Evolutionary conservation across 2,888 invertebrate genomes (phyloP).

Genomic region (Polydrusus tereticollis): DNA sequence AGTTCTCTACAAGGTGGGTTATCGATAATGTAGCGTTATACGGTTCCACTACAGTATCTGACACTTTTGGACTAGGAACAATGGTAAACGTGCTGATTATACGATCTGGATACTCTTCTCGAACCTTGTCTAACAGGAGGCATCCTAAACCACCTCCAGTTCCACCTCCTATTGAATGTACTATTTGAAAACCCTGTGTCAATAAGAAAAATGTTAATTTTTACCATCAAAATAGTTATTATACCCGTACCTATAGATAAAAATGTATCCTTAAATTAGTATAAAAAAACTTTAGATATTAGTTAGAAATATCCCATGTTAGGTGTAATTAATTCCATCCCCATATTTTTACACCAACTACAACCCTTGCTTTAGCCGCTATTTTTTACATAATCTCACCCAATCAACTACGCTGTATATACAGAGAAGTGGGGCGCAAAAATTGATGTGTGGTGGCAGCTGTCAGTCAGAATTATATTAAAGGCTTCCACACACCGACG

Average conservation of each 20-base stretch:
- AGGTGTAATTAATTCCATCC: no score
- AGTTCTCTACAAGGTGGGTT: constrained; percentile 72
- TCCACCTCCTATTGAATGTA: constrained; percentile 83
- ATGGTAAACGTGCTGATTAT: constrained; percentile 82
- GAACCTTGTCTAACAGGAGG: constrained; percentile 78
- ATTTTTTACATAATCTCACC: no score
- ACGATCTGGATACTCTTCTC: constrained; percentile 83
- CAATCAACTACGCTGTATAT: background rate
- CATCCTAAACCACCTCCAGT: constrained; percentile 80
- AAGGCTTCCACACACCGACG: no score
- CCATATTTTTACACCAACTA: no score
- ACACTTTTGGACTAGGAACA: constrained; percentile 76
- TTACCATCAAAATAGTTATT: background rate
- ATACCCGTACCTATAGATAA: no score
- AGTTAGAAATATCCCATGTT: no score
- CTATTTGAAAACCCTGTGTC: constrained; percentile 82
- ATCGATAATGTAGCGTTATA: constrained; percentile 74
- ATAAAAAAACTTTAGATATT: no score
- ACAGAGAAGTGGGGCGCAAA: background rate
- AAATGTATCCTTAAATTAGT: no score
- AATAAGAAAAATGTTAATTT: constrained; percentile 57
- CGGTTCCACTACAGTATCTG: constrained; percentile 76
- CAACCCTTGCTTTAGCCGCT: no score
- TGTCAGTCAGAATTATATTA: background rate
- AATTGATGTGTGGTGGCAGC: background rate